Conservation (phyloP, 2,113 vertebrate species). For the Halcyon senegalensis region DNA sequence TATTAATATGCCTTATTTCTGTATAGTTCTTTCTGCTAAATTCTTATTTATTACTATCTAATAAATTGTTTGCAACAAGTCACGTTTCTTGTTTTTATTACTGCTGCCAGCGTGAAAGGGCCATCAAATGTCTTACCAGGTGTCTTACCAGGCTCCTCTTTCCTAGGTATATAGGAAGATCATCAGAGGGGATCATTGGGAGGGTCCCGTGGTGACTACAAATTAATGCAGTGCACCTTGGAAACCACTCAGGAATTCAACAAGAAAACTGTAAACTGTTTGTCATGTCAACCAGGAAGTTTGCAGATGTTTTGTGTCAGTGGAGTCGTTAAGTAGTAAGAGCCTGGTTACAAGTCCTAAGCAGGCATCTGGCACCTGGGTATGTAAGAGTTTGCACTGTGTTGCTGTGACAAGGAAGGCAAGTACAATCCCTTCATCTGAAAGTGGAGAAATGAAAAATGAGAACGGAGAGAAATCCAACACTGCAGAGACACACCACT, state of each 20-base stretch:
- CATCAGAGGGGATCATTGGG: not conserved
- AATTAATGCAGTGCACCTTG: not conserved
- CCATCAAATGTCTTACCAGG: not conserved
- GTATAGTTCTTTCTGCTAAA: slow-evolving; percentile 21
- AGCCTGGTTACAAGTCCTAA: not conserved
- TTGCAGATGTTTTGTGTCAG: not conserved
- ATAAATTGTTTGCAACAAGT: slow-evolving; percentile 49
- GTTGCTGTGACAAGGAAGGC: not conserved
- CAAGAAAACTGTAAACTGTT: not conserved
- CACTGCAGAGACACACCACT: not conserved
- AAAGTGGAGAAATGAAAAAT: not conserved
- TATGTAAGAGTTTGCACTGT: rapidly evolving
- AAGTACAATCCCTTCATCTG: not conserved
- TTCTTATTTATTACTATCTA: slow-evolving; percentile 50
- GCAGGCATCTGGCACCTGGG: not conserved
- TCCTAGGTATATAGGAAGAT: not conserved
- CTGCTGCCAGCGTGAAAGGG: not conserved
- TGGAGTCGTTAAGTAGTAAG: not conserved
- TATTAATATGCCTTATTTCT: slow-evolving; percentile 36
- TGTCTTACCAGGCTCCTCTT: not conserved
- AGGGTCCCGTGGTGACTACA: not conserved
- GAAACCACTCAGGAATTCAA: not conserved
- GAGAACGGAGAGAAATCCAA: not conserved
- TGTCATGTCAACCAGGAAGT: not conserved
- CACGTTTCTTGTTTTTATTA: not conserved